Evolutionary conservation across 2,888 invertebrate species (phyloP).

Genomic region (Pyrrhosoma nymphula): DNA sequence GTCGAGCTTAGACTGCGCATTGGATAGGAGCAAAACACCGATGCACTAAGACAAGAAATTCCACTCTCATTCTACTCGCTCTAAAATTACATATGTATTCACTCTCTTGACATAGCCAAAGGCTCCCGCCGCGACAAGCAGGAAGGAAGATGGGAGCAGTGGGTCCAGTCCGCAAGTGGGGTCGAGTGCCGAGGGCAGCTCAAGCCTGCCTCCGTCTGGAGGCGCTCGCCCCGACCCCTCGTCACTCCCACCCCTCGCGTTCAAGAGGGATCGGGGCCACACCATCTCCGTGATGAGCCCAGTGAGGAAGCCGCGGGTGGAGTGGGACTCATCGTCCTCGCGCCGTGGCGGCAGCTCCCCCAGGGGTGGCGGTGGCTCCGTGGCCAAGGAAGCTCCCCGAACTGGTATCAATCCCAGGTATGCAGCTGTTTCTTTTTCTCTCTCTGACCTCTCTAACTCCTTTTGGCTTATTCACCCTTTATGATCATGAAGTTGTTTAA

Average conservation of each 20-base stretch:
- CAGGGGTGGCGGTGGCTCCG: not conserved
- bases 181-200: constrained; percentile 71
- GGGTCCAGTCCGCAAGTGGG: not conserved
- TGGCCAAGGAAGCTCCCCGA: constrained; percentile 79
- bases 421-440: not conserved
- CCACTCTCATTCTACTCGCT: no score
- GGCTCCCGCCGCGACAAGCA: not conserved
- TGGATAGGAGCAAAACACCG: no score
- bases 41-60: no score
- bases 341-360: not conserved
- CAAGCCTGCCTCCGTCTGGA: constrained; percentile 67
- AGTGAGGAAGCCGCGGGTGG: constrained; percentile 78
- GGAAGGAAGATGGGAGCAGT: not conserved
- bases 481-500: no score
- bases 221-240: constrained; percentile 66
- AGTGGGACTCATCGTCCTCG: not conserved
- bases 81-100: no score
- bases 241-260: constrained; percentile 77
- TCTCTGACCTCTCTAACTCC: no score
- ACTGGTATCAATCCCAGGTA: constrained; percentile 90
- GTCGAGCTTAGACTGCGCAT: no score
- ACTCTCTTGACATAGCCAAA: not conserved
- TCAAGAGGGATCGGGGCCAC: constrained; percentile 85
- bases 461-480: no score
- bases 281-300: constrained; percentile 94